Evolutionary conservation across 2,888 invertebrate genomes (phyloP).

Genomic region (Sylvicola cinctus): DNA sequence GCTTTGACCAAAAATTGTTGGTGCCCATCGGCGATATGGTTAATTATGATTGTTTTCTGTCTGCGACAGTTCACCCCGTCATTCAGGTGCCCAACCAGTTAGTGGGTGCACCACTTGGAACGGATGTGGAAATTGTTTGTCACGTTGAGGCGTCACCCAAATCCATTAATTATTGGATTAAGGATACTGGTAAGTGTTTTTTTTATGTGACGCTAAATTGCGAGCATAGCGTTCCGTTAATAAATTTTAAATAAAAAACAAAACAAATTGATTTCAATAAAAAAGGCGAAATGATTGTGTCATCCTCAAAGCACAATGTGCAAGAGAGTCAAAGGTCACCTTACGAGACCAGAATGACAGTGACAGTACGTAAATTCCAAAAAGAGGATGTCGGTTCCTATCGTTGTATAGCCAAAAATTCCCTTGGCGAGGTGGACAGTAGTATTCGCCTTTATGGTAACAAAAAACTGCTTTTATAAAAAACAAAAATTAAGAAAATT

Average conservation of each 20-base stretch:
- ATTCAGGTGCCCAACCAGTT: conserved; percentile 85
- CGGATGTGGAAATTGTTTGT: conserved; percentile 74
- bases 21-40: too few relatives aligned
- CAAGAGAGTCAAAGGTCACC: conserved; percentile 44
- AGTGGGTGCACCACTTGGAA: conserved; percentile 69
- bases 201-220: too few relatives aligned
- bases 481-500: neutral
- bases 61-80: conserved; percentile 56
- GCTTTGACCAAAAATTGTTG: too few relatives aligned
- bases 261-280: neutral
- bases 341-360: conserved; percentile 65
- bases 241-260: conserved; percentile 1
- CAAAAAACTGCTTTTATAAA: conserved; percentile 13
- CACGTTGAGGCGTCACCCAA: conserved; percentile 77
- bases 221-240: too few relatives aligned
- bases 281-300: conserved; percentile 59
- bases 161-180: conserved; percentile 79
- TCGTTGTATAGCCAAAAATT: conserved; percentile 70
- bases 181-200: conserved; percentile 51
- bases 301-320: conserved; percentile 59
- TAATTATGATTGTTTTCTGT: too few relatives aligned
- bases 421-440: conserved; percentile 72
- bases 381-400: conserved; percentile 61
- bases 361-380: conserved; percentile 54
- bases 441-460: conserved; percentile 72